Evolutionary conservation across 2,797 vertebrate species (phyloP).

Genomic region (Helarctos malayanus): DNA sequence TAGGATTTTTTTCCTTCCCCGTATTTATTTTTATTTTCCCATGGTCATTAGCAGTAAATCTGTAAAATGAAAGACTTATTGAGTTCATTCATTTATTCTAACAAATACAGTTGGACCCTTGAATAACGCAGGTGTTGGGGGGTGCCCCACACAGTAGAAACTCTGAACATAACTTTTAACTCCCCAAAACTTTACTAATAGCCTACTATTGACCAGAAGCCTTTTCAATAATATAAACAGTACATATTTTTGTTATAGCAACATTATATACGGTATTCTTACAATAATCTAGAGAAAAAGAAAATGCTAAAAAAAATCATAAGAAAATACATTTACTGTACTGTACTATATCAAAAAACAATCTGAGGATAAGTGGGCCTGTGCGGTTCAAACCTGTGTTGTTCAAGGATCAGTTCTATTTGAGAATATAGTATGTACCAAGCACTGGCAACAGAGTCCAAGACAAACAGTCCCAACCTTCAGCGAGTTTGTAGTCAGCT

Average conservation of each 20-base stretch:
- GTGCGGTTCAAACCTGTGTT: neutral
- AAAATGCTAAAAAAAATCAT: neutral
- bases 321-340: neutral
- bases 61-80: neutral
- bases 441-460: neutral
- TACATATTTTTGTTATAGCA: neutral
- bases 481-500: constrained; percentile 11
- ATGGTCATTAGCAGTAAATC: constrained; percentile 32
- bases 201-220: neutral
- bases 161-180: neutral
- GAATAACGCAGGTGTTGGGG: neutral
- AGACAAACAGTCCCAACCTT: constrained; percentile 11
- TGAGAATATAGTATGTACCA: constrained; percentile 36
- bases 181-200: neutral
- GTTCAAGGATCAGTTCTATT: neutral
- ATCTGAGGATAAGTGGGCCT: neutral
- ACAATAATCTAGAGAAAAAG: neutral
- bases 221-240: neutral
- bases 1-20: neutral
- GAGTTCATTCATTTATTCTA: constrained; percentile 62
- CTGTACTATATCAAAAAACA: neutral
- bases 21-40: constrained; percentile 22
- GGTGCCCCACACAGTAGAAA: neutral
- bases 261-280: neutral
- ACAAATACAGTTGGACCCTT: neutral